These are phyloP conservation scores for Drosophila neonasuta DNA, from an alignment of 2,888 invertebrate genomes.

Conservation along the genomic window DNA sequence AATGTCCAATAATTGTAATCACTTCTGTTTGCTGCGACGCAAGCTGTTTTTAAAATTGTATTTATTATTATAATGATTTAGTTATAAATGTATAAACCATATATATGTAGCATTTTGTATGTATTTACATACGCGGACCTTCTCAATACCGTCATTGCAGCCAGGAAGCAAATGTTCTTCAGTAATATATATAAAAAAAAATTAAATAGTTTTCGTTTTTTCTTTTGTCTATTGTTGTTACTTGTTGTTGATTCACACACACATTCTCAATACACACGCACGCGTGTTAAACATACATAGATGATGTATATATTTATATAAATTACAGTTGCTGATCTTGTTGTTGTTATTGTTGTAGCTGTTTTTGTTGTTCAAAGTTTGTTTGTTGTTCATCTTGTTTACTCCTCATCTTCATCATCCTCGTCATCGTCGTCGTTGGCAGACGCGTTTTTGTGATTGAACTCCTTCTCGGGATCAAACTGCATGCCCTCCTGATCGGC, in stretches of 20 bases:
- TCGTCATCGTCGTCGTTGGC: conserved; percentile 56
- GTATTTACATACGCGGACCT: conserved; percentile 18
- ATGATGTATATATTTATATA: conserved; percentile 37
- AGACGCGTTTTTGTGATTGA: conserved; percentile 76
- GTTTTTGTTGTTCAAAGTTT: conserved; percentile 9
- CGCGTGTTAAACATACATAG: conserved; percentile 11
- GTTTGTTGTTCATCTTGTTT: conserved; percentile 14
- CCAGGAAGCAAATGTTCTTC: conserved; percentile 6
- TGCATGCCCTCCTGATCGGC: conserved; percentile 83
- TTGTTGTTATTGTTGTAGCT: conserved; percentile 15
- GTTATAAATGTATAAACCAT: conserved; percentile 41
- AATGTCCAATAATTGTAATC: too few relatives aligned
- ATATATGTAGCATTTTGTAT: conserved; percentile 16
- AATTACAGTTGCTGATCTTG: conserved; percentile 24
- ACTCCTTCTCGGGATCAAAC: conserved; percentile 81
- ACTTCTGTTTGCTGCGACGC: too few relatives aligned
- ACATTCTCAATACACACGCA: conserved; percentile 8
- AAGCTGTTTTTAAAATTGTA: conserved; percentile 14
- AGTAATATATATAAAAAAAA: conserved; percentile 2
- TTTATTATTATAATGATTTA: conserved; percentile 33
- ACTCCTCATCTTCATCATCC: conserved; percentile 68
- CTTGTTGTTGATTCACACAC: conserved; percentile 5
- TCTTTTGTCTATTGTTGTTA: conserved; percentile 18
- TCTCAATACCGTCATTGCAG: conserved; percentile 9
- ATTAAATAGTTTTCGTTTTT: conserved; percentile 1